Conservation (phyloP, 2,113 vertebrate species). For the Pelecanus crispus region DNA sequence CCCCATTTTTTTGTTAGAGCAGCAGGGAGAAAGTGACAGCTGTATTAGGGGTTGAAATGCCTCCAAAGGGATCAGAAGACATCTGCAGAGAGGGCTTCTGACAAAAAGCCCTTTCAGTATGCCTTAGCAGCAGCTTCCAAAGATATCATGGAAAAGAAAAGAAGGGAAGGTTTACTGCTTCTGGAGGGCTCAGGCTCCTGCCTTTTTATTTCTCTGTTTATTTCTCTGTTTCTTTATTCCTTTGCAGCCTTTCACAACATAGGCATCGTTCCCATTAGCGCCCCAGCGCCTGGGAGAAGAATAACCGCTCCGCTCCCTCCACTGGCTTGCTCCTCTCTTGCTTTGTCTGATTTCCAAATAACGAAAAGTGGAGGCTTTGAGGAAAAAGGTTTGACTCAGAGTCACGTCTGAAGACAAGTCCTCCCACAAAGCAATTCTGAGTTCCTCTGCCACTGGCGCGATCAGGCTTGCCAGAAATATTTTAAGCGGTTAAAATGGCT, state of each 20-base stretch:
- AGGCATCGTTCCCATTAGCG: background rate
- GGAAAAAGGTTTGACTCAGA: background rate
- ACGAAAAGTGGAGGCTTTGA: background rate
- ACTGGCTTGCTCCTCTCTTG: background rate
- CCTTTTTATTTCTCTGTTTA: background rate
- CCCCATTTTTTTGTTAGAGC: background rate
- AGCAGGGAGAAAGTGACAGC: conserved; percentile 35
- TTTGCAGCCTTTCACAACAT: background rate
- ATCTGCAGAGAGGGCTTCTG: conserved; percentile 32
- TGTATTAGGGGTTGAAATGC: conserved; percentile 38
- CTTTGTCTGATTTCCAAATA: background rate
- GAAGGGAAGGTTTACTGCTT: conserved; percentile 7
- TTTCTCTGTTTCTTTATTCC: background rate
- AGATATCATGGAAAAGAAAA: background rate
- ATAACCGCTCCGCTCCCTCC: background rate
- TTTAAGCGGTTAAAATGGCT: conserved; percentile 18
- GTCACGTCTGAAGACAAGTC: background rate
- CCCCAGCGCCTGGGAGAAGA: background rate
- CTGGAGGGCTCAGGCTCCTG: background rate
- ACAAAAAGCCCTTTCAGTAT: conserved; percentile 43
- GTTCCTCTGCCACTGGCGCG: background rate
- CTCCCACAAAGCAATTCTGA: background rate
- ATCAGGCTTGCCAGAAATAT: conserved; percentile 5
- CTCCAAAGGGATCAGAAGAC: conserved; percentile 47
- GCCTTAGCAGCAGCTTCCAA: conserved; percentile 9